phyloP scores from a whole-genome alignment of 2,797 vertebrate species.

The Aeoliscus strigatus region DNA sequence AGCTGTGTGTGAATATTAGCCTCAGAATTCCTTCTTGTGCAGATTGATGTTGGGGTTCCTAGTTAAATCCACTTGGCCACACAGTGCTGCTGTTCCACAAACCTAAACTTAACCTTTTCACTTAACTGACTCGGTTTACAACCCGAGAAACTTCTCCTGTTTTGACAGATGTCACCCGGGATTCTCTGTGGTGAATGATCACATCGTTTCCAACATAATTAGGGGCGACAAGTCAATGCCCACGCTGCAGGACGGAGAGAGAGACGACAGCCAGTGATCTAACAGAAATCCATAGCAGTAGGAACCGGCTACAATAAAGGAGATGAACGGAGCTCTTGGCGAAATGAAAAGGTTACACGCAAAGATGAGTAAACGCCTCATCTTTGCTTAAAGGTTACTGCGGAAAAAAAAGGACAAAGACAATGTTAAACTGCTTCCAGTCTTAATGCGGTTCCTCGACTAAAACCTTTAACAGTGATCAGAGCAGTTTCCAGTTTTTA shows the following conservation, averaged over 20 bases:
- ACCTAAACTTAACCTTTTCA: conserved; percentile 5
- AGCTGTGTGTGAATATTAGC: too few relatives aligned
- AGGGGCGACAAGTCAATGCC: conserved; percentile 61
- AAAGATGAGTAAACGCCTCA: conserved; percentile 43
- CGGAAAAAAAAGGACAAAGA: conserved; percentile 35
- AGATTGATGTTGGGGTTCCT: not conserved
- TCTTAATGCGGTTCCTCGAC: conserved; percentile 1
- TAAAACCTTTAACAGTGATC: conserved; percentile 1
- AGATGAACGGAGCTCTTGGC: conserved; percentile 53
- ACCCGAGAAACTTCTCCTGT: conserved; percentile 42
- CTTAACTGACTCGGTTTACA: conserved; percentile 31
- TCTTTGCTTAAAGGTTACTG: conserved; percentile 58
- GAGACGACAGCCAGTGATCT: conserved; percentile 49
- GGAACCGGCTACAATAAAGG: conserved; percentile 49
- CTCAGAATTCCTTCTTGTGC: not conserved
- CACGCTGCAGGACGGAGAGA: conserved; percentile 43
- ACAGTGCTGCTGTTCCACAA: not conserved
- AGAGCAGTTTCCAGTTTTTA: too few relatives aligned
- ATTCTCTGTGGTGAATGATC: conserved; percentile 56
- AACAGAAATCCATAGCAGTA: conserved; percentile 59
- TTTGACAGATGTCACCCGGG: conserved; percentile 58
- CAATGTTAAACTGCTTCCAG: conserved; percentile 23
- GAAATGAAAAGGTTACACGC: conserved; percentile 65
- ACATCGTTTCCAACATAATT: conserved; percentile 57
- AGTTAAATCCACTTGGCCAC: not conserved